Base-by-base conservation (phyloP, 2,888 invertebrate genomes). In the Aphodius granarius region DNA sequence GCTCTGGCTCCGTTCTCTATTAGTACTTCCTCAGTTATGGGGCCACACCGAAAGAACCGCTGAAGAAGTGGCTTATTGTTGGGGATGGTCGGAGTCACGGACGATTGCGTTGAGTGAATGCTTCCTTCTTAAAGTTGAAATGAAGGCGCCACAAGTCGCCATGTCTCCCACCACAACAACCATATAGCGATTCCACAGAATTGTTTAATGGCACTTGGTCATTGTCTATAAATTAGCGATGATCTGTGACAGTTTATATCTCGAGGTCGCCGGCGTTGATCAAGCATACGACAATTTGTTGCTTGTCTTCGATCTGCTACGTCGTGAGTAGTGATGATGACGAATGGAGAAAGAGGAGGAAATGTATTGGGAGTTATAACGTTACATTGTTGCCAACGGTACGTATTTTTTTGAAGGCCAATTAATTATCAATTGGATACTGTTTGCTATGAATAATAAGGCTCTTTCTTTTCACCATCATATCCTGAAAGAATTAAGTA, bases 101-200 rank as follows among this genome's bases (percentile, higher is more conserved):
- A 16, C 22, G 21, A 68, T 68, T 68, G 68, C 68, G 16, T 68
- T 68, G 68, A 68, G 21, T 18, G 68, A 68, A 20, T 22, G 68
- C 22, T 68, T 68, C 68, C 68, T 68, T 68, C 68, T 68, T 68
- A 68, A 68, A 18, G 19, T 68, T 9, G 68, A 20, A 21, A 21
- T n/a, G 22, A n/a, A 68, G 68, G 68, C 68, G 68, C 68, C 68
- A 21, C 22, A 20, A 21, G 65, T 21, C 18, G n/a, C n/a, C 22
- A n/a, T 68, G 21, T 68, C 20, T 20, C 21, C 22, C 20, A 6
- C 43, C 43, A 43, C 43, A 1, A 43, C 0, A 2, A 43, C 2
- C 0, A 21, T n/a, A n/a, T 6, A 19, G 19, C n/a, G 20, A 22
- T 20, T 68, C 22, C 68, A 16, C 68, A 21, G 68, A 68, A 68